A percentile compares a stretch with the other conserved stretches of the same genome.
Conservation (phyloP, 2,113 vertebrate species). For the Clarias gariepinus region DNA sequence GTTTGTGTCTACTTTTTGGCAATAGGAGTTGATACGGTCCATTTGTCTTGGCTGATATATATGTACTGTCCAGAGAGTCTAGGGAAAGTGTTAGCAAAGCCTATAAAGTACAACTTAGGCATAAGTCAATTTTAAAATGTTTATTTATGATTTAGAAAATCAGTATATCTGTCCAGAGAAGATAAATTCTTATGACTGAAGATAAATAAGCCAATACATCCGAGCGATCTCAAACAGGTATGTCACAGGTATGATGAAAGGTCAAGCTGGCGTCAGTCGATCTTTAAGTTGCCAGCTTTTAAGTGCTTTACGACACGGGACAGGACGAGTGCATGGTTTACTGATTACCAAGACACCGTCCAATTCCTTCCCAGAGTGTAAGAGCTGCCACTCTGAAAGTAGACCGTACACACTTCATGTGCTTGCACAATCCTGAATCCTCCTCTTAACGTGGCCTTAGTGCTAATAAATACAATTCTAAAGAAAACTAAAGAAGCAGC, state of each 20-base stretch:
- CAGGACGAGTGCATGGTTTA: not conserved
- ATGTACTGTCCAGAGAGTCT: conserved; percentile 9
- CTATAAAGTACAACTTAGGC: too few relatives aligned
- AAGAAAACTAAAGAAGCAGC: not conserved
- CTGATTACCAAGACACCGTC: conserved; percentile 29
- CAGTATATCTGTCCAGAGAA: not conserved
- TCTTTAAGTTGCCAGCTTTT: not conserved
- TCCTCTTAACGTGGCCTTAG: not conserved
- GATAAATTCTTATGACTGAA: not conserved
- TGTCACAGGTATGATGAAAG: conserved; percentile 2
- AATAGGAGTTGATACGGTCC: conserved; percentile 5
- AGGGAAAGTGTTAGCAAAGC: not conserved
- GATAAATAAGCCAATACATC: not conserved
- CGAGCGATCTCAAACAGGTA: not conserved
- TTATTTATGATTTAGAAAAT: not conserved
- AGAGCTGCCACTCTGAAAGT: too few relatives aligned
- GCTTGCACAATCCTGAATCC: not conserved
- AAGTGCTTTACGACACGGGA: conserved; percentile 25
- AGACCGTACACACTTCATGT: not conserved
- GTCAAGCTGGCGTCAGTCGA: not conserved
- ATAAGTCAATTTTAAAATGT: not conserved
- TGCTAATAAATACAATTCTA: not conserved
- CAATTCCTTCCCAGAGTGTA: not conserved
- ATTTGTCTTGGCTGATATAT: conserved; percentile 37
- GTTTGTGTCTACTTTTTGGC: conserved; percentile 2